These are phyloP conservation scores for Aotus griseimembra DNA, from an alignment of 2,797 vertebrate genomes.

Conservation along the genomic window DNA sequence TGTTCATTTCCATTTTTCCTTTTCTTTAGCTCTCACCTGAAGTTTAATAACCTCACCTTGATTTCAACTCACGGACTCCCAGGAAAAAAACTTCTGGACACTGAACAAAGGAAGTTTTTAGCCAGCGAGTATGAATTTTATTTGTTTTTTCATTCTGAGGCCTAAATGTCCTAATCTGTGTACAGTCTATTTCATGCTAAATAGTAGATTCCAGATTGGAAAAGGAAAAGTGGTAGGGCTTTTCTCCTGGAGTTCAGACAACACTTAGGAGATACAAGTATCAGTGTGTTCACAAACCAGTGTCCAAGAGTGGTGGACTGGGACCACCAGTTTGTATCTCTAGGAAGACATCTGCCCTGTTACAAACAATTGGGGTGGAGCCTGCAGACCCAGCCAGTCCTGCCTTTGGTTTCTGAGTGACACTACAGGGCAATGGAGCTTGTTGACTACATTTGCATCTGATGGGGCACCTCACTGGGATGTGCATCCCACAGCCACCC, in stretches of 20 bases:
- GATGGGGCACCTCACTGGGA: not conserved
- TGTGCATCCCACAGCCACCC: not conserved
- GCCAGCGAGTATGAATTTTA: slow-evolving; percentile 89
- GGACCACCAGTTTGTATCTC: not conserved
- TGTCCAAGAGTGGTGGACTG: not conserved
- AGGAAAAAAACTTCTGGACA: slow-evolving; percentile 73
- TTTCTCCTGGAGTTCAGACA: not conserved
- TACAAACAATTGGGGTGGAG: not conserved
- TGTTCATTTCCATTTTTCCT: slow-evolving; percentile 53
- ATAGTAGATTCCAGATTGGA: not conserved
- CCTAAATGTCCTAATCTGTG: not conserved
- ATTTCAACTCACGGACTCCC: slow-evolving; percentile 92
- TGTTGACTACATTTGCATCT: not conserved
- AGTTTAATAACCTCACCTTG: slow-evolving; percentile 94
- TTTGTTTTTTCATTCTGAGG: slow-evolving; percentile 49
- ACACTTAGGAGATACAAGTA: not conserved
- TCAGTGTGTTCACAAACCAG: not conserved
- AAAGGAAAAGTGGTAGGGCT: not conserved
- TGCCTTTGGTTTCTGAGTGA: not conserved
- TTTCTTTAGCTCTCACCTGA: slow-evolving; percentile 90
- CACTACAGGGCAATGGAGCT: not conserved
- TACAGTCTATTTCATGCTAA: not conserved
- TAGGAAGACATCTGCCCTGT: not conserved
- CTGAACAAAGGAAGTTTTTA: slow-evolving; percentile 88
- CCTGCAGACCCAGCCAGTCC: not conserved